Evolutionary conservation across 2,113 vertebrate species (phyloP).

Genomic region (Silurus meridionalis): DNA sequence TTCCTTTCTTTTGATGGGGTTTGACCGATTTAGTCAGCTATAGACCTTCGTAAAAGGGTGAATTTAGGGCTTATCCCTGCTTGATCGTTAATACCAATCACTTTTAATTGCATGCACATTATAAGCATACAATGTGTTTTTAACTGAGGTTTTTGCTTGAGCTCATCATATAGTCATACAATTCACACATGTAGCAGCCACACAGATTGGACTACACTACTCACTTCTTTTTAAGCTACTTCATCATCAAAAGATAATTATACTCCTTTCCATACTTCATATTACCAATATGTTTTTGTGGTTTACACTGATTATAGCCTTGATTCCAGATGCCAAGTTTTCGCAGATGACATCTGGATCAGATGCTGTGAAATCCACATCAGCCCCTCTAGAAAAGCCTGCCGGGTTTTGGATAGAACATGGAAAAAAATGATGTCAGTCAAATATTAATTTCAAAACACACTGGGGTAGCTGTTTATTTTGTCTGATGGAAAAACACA

Average conservation of each 20-base stretch:
- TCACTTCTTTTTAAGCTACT: background rate
- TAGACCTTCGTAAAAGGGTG: background rate
- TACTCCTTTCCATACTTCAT: conserved; percentile 1
- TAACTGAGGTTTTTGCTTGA: background rate
- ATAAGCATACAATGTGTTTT: background rate
- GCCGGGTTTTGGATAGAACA: conserved; percentile 4
- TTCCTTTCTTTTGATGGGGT: background rate
- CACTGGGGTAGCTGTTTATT: background rate
- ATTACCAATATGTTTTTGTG: background rate
- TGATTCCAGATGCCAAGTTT: conserved; percentile 14
- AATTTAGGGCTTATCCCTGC: too few relatives aligned
- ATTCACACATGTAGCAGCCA: background rate
- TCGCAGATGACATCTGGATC: conserved; percentile 17
- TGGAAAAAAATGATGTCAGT: conserved; percentile 18
- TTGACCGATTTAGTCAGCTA: background rate
- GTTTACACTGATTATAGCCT: background rate
- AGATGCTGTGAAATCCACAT: conserved; percentile 5
- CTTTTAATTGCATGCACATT: background rate
- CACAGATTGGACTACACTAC: background rate
- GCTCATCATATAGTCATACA: background rate
- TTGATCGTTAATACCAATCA: background rate
- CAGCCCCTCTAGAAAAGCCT: background rate
- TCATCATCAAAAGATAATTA: conserved; percentile 2
- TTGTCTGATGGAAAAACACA: background rate
- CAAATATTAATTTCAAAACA: conserved; percentile 17